phyloP scores from a whole-genome alignment of 2,797 vertebrate genomes.

The Chloroceryle inda region DNA sequence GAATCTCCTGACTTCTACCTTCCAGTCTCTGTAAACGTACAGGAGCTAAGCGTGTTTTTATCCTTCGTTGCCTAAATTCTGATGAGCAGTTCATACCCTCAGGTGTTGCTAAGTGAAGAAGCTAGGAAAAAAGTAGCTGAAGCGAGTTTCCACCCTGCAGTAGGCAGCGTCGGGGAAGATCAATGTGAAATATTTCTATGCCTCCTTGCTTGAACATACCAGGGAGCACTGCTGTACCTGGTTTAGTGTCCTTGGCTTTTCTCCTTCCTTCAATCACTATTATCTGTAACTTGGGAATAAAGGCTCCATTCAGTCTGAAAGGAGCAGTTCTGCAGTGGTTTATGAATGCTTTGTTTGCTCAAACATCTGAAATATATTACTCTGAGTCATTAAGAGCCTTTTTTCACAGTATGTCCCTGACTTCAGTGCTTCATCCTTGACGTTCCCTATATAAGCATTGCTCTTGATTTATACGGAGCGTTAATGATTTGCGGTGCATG shows the following conservation, averaged over 20 bases:
- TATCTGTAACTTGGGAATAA: neutral
- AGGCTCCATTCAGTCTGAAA: slow-evolving; percentile 16
- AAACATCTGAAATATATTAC: slow-evolving; percentile 32
- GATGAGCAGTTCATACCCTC: neutral
- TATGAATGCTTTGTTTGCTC: slow-evolving; percentile 48
- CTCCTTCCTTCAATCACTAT: neutral
- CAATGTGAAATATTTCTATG: neutral
- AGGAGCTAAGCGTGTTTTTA: neutral
- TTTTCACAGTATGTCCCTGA: slow-evolving; percentile 32
- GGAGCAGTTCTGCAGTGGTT: neutral
- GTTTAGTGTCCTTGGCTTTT: slow-evolving; percentile 8
- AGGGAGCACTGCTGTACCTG: neutral
- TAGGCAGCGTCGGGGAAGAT: neutral
- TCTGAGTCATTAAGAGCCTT: slow-evolving; percentile 22
- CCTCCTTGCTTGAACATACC: neutral
- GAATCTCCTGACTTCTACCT: neutral
- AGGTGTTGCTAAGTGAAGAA: neutral
- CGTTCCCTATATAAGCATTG: neutral
- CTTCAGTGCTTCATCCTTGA: slow-evolving; percentile 42
- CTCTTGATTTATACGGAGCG: slow-evolving; percentile 4
- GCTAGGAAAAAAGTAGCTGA: neutral
- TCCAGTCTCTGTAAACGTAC: neutral
- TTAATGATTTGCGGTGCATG: neutral
- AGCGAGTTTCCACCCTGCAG: neutral
- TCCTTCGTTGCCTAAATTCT: neutral